Base-by-base conservation (phyloP, 2,797 vertebrate genomes). In the Ibycter americanus region DNA sequence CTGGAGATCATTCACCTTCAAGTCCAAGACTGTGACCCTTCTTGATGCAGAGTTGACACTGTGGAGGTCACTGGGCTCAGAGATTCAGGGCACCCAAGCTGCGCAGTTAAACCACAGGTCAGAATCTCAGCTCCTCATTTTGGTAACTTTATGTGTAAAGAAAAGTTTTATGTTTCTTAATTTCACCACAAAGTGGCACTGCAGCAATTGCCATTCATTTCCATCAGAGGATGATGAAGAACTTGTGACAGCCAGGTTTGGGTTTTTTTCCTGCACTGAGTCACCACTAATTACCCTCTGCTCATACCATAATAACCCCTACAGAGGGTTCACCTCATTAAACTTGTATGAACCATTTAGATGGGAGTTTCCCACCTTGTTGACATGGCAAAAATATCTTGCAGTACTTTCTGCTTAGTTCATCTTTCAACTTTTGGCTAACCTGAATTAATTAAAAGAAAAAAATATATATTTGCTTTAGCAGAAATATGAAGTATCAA, bases 141-240 rank as follows among this genome's bases (percentile, higher is more conserved):
- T 16, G 0, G 0, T 6, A 20, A 2, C 36, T 2, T 70, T 4
- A 2, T 0, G 29, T 5, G 25, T 1, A 20, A 54, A 16, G 31
- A 42, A 4, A 1, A 34, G 25, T 19, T 16, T 20, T 16, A 44
- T 3, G 26, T 42, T 94, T 70, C 96, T 62, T 79, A 7, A 4
- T 84, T 56, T 91, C 88, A 87, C 97, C 97, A 97, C 96, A 34
- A 51, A 52, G 95, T 49, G 97, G 96, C 97, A 95, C 90, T 97
- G 78, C 94, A 97, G 95, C 90, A 96, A 27, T 51, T 98, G 93
- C 83, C 96, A 23, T 85, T 40, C n/a, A 2, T 6, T 83, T 74
- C 51, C 36, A 61, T 12, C 42, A 47, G 63, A 56, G 73, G 67
- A 62, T 47, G 58, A 22, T 4, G 67, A 67, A 67, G 52, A 16